Evolutionary conservation across 2,113 vertebrate species (phyloP).

Genomic region (Dromiciops gliroides): DNA sequence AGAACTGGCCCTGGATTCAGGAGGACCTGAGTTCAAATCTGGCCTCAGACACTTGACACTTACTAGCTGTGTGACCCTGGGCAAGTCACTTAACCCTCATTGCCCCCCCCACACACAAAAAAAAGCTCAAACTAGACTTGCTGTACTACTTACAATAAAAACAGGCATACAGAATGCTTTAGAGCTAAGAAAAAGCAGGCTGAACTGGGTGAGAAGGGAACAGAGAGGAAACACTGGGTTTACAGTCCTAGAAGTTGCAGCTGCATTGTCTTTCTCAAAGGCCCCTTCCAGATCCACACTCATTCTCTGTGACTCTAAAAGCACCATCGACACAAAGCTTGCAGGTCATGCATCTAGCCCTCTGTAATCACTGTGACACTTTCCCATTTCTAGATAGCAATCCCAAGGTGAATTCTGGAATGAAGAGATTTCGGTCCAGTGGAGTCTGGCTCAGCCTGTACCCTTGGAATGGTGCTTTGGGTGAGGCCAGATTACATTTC

Average conservation of each 20-base stretch:
- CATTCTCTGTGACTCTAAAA: background rate
- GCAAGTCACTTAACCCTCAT: too few relatives aligned
- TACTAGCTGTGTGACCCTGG: too few relatives aligned
- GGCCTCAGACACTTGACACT: too few relatives aligned
- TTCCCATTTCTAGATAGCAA: background rate
- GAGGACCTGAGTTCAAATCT: too few relatives aligned
- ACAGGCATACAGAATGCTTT: background rate
- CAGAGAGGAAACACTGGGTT: background rate
- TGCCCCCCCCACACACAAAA: too few relatives aligned
- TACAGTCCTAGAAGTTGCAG: background rate
- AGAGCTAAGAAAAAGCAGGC: background rate
- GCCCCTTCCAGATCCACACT: background rate
- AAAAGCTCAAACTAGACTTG: background rate
- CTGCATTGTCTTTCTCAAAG: background rate
- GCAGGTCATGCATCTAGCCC: background rate
- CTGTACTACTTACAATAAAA: background rate
- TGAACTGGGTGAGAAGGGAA: background rate
- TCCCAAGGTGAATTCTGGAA: constrained; percentile 14
- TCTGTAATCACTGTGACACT: background rate
- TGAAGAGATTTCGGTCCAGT: background rate
- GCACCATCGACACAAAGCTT: background rate
- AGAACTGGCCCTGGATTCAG: too few relatives aligned
- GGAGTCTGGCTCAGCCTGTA: background rate
- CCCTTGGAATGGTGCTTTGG: background rate
- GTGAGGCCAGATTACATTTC: background rate